Percentiles rank a stretch among this genome's conserved stretches.
phyloP scores from a whole-genome alignment of 2,888 invertebrate species.

The Antheraea assamensis region DNA sequence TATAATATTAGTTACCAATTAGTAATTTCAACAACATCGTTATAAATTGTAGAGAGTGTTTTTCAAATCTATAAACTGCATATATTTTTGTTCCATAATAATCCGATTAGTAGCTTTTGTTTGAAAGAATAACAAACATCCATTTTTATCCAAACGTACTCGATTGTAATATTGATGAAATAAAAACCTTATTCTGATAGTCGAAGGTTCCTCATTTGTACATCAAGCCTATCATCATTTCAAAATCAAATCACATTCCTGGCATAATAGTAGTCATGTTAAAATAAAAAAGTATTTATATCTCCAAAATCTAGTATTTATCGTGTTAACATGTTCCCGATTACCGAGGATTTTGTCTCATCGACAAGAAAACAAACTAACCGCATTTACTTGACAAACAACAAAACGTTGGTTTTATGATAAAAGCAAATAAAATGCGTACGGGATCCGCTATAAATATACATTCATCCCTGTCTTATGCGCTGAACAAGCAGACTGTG shows the following conservation, averaged over 20 bases:
- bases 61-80: no score
- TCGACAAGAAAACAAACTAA: conserved; percentile 41
- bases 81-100: no score
- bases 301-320: neutral
- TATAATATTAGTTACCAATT: no score
- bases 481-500: conserved; percentile 54
- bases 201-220: neutral
- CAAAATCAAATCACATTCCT: neutral
- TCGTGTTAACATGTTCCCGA: conserved; percentile 4
- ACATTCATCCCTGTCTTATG: conserved; percentile 66
- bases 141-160: no score
- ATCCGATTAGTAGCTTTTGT: no score
- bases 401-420: conserved; percentile 55
- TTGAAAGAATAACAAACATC: no score
- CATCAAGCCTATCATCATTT: neutral
- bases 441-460: conserved; percentile 67
- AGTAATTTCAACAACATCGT: no score
- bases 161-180: no score
- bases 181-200: no score
- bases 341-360: conserved; percentile 27
- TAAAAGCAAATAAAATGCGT: conserved; percentile 60
- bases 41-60: no score
- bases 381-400: conserved; percentile 29
- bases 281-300: neutral
- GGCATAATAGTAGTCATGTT: neutral